Evolutionary conservation across 2,797 vertebrate species (phyloP), one percentile per base, ranked within the genome.

Genomic region (Pachyuromys duprasi): DNA sequence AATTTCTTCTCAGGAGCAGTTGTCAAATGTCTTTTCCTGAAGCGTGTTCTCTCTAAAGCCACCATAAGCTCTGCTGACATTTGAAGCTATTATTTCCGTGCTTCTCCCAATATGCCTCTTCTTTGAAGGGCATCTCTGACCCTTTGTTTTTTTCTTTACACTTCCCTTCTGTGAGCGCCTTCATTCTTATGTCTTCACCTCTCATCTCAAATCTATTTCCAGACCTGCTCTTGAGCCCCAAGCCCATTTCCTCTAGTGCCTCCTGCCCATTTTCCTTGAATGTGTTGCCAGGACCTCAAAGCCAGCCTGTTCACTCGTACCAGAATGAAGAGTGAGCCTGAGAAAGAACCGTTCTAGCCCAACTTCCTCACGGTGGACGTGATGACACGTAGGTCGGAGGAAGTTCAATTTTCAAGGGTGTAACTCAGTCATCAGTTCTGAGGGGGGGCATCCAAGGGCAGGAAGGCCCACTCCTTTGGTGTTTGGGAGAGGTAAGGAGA

Each of bases 171-270:
- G 53, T 69, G 26, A 60, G 45, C 53, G 31, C 67, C 81, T 96
- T n/a, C 22, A 72, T 94, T 94, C 24, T 75, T 31, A 42, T 28
- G 57, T 26, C 57, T 70, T 90, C 36, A 67, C 76, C 22, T 86
- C 33, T 84, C 36, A n/a, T 18, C 31, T 91, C 89, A 70, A 49
- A 89, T 91, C 57, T 92, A 93, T 90, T 95, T 94, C 80, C 28
- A 82, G 49, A 63, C 12, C 28, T 39, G 18, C 14, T 45, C 55
- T 24, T 6, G 24, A 88, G 33, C 80, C 31, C 22, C 49, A 89
- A 62, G 33, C 24, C 80, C 62, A 72, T 86, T 90, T 96, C 45
- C 60, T 74, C 49, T n/a, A 89, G 31, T 49, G 62, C 24, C 78
- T 45, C 74, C 83, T 90, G 55, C 83, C 70, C 4, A 9, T 81